A percentile compares a stretch with the other conserved stretches of the same genome.
phyloP scores from a whole-genome alignment of 2,888 invertebrate genomes.

The Harpalus rufipes region DNA sequence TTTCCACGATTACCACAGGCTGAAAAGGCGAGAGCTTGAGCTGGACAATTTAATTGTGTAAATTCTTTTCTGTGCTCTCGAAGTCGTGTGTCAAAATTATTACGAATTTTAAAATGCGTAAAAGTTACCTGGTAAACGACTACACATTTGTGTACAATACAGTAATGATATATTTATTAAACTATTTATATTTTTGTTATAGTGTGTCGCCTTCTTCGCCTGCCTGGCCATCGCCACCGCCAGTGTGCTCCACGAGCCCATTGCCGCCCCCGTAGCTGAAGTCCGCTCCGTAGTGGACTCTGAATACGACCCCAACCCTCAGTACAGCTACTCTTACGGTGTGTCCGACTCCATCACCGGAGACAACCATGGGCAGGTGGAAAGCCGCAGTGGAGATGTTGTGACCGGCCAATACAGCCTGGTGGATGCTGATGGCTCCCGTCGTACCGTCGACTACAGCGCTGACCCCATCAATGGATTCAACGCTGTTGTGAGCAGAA shows the following conservation, averaged over 20 bases:
- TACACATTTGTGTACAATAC: no score
- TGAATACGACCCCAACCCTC: slow-evolving; percentile 75
- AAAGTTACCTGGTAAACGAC: no score
- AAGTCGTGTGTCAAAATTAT: no score
- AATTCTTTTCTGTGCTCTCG: no score
- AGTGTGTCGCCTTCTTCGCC: slow-evolving; percentile 68
- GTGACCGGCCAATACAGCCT: slow-evolving; percentile 82
- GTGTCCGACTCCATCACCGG: slow-evolving; percentile 80
- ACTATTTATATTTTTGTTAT: no score
- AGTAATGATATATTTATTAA: no score
- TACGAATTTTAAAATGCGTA: no score
- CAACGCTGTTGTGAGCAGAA: slow-evolving; percentile 80
- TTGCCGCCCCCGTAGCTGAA: slow-evolving; percentile 69
- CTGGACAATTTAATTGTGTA: background rate
- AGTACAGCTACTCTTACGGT: slow-evolving; percentile 81
- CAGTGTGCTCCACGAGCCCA: slow-evolving; percentile 65
- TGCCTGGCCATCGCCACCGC: slow-evolving; percentile 69
- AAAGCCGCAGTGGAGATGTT: slow-evolving; percentile 82
- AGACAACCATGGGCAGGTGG: slow-evolving; percentile 81
- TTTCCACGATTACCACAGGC: slow-evolving; percentile 17
- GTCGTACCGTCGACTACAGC: slow-evolving; percentile 82
- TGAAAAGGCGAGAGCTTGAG: background rate
- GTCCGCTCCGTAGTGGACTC: slow-evolving; percentile 68
- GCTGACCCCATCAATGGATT: slow-evolving; percentile 80
- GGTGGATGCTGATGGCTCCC: slow-evolving; percentile 81